Evolutionary conservation across 2,113 vertebrate species (phyloP), one percentile per base, ranked within the genome.

Genomic region (Benthochromis sp.): DNA sequence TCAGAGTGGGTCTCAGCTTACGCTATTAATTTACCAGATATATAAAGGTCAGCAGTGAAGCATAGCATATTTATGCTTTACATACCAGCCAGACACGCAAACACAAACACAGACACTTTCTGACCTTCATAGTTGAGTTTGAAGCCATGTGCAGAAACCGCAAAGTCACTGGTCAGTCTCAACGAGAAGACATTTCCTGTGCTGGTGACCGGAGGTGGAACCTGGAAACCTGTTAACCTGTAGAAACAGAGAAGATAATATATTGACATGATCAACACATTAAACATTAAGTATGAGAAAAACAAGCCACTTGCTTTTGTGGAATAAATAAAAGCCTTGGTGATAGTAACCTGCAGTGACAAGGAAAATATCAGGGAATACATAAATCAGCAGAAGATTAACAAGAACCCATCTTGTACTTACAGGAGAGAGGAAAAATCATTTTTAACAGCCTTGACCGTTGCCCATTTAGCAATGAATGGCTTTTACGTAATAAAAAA

Each of bases 61-160:
- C 31, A 57, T 17, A 79, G 6, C 12, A 7, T 14, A 54, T 9
- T 19, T 13, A 45, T 69, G 57, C 3, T 24, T 29, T 17, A 40
- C 43, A 82, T 63, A 5, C 11, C 38, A 36, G 31, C 9, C 38
- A 80, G 3, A 36, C 47, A 86, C 17, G 29, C 14, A 52, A 31
- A 69, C 14, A 50, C 43, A n/a, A 59, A 53, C 31, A 43, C 16
- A 82, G 45, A 84, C 69, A 82, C 16, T 9, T 76, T 82, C 93
- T 94, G 84, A 96, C 95, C 95, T 96, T 96, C 95, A 21, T 95
- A 96, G 94, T 93, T 95, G 90, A 96, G 95, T 81, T 95, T 96
- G 93, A 96, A 96, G 88, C 95, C 95, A 19, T 96, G 95, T n/a
- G 95, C 95, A 14, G 95, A 96, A 78, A 96, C 95, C 1, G 95